These are phyloP conservation scores for Symphodus melops DNA, from an alignment of 2,113 vertebrate genomes.

Conservation along the genomic window DNA sequence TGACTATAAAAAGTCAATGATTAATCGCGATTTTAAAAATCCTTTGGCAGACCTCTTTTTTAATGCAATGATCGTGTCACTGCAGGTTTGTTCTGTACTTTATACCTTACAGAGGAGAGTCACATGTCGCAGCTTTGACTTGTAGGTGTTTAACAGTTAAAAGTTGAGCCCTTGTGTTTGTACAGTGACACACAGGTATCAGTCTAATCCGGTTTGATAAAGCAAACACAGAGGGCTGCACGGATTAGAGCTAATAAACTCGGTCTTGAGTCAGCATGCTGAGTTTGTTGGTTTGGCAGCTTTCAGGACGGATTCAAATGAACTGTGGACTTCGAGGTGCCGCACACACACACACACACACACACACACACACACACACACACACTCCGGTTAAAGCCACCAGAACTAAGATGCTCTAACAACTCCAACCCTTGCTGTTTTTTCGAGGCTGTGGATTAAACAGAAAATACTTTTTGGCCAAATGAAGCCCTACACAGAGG, in stretches of 20 bases:
- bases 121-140: conserved; percentile 6
- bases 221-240: conserved; percentile 42
- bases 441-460: conserved; percentile 54
- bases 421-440: conserved; percentile 41
- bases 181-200: conserved; percentile 37
- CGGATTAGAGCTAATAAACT: conserved; percentile 63
- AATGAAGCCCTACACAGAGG: conserved; percentile 48
- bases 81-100: not conserved
- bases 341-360: not conserved
- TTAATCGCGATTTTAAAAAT: no score
- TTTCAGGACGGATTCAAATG: conserved; percentile 57
- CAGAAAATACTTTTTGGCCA: conserved; percentile 50
- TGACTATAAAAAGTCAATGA: no score
- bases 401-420: conserved; percentile 75
- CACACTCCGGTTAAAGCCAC: conserved; percentile 59
- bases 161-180: conserved; percentile 27
- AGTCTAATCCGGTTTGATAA: conserved; percentile 56
- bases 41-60: no score
- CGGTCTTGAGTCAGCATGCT: conserved; percentile 48
- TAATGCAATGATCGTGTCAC: not conserved
- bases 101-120: not conserved
- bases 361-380: not conserved
- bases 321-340: conserved; percentile 56
- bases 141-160: conserved; percentile 10
- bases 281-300: conserved; percentile 43